Evolutionary conservation across 2,113 vertebrate genomes (phyloP).

Genomic region (Paradisaea rubra): DNA sequence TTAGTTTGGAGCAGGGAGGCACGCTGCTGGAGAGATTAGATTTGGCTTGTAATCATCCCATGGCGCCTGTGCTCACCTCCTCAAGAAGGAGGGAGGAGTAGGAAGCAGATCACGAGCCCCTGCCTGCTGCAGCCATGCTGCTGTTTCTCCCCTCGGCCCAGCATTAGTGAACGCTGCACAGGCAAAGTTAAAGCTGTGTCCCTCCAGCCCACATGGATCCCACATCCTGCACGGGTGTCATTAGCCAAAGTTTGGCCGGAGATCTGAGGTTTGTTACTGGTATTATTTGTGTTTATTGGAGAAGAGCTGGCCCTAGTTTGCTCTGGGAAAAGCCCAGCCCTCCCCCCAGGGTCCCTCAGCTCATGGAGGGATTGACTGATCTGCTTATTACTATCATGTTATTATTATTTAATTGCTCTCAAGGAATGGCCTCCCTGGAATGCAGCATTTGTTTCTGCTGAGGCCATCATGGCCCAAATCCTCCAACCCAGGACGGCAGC

Average conservation of each 20-base stretch:
- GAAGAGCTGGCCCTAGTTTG: not conserved
- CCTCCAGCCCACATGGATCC: not conserved
- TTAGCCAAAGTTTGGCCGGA: not conserved
- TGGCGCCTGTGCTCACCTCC: not conserved
- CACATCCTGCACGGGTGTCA: not conserved
- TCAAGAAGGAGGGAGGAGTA: not conserved
- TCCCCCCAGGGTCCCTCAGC: not conserved
- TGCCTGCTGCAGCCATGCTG: not conserved
- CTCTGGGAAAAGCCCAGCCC: not conserved
- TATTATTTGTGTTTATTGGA: not conserved
- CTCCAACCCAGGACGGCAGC: not conserved
- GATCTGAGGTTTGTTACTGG: not conserved
- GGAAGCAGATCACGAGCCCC: not conserved
- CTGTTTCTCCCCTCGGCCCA: not conserved
- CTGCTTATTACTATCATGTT: not conserved
- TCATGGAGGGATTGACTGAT: not conserved
- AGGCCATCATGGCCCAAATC: not conserved
- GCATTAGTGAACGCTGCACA: rapidly evolving
- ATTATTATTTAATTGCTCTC: constrained; percentile 10
- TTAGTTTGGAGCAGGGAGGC: constrained; percentile 27
- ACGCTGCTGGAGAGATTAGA: not conserved
- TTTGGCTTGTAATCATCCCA: not conserved
- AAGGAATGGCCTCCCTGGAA: constrained; percentile 2
- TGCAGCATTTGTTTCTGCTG: not conserved
- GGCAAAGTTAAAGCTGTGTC: not conserved